Conservation (phyloP, 1,140 invertebrate genomes). For the Polypedilum pembai region DNA sequence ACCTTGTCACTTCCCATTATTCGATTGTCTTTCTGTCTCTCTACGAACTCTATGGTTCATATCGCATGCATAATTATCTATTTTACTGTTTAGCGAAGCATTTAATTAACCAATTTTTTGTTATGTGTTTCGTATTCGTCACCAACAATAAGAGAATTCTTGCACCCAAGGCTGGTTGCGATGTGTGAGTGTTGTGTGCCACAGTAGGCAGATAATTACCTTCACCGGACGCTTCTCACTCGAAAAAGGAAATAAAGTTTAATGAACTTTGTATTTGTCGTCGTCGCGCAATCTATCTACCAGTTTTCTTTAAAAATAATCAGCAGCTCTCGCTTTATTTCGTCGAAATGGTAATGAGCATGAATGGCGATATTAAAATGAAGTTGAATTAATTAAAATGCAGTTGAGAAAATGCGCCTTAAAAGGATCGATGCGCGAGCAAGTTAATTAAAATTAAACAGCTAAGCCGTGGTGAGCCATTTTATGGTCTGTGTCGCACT, state of each 20-base stretch:
- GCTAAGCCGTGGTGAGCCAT: not conserved
- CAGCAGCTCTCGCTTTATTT: not conserved
- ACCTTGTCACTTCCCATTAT: no score
- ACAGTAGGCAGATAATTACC: constrained; percentile 1
- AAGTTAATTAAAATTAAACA: constrained; percentile 14
- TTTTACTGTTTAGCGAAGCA: constrained; percentile 28
- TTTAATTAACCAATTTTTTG: constrained; percentile 28
- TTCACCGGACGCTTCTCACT: constrained; percentile 18
- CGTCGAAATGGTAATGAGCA: constrained; percentile 10
- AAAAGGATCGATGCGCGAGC: constrained; percentile 15
- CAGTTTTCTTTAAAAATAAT: no score
- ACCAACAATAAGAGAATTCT: not conserved
- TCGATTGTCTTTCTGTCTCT: not conserved
- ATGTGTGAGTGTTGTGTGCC: no score
- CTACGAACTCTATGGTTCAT: constrained; percentile 20
- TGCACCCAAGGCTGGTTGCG: no score
- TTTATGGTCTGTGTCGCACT: not conserved
- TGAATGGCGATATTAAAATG: constrained; percentile 13
- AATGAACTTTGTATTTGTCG: constrained; percentile 20
- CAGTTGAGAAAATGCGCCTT: constrained; percentile 4
- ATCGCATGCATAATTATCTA: constrained; percentile 28
- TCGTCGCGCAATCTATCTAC: not conserved
- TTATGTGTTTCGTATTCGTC: constrained; percentile 25
- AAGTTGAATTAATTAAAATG: constrained; percentile 19
- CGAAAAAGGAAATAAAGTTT: constrained; percentile 28